These are phyloP conservation scores for Cyclura pinguis DNA, from an alignment of 2,797 vertebrate species.

Conservation along the genomic window DNA sequence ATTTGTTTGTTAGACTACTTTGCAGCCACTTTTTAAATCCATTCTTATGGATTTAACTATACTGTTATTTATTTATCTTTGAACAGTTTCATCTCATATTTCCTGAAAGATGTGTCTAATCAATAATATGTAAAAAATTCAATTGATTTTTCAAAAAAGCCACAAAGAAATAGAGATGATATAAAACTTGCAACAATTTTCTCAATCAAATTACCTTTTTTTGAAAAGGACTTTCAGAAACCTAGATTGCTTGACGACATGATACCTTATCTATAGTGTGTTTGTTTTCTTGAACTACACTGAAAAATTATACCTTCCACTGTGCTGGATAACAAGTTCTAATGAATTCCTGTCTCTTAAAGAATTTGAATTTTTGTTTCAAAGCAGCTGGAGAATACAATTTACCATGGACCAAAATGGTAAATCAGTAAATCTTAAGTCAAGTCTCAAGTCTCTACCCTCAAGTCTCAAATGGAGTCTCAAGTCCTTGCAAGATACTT, in stretches of 20 bases:
- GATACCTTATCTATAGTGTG: not conserved
- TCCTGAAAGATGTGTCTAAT: not conserved
- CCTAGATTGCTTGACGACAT: not conserved
- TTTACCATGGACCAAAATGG: not conserved
- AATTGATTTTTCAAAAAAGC: too few species aligned
- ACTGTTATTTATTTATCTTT: not conserved
- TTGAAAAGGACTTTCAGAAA: not conserved
- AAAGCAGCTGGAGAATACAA: not conserved
- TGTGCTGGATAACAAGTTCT: not conserved
- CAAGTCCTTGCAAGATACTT: too few species aligned
- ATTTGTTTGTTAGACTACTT: not conserved
- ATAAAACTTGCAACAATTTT: too few species aligned
- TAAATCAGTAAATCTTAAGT: too few species aligned
- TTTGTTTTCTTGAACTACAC: not conserved
- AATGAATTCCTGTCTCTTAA: not conserved
- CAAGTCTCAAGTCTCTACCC: too few species aligned
- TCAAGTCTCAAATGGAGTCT: too few species aligned
- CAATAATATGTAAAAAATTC: not conserved
- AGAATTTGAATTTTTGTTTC: not conserved
- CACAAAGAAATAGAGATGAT: too few species aligned
- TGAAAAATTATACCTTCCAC: not conserved
- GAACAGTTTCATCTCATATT: not conserved
- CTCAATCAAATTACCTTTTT: not conserved
- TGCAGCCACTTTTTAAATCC: not conserved
- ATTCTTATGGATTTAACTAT: not conserved